Evolutionary conservation across 2,113 vertebrate genomes (phyloP).

Genomic region (Sorex araneus): DNA sequence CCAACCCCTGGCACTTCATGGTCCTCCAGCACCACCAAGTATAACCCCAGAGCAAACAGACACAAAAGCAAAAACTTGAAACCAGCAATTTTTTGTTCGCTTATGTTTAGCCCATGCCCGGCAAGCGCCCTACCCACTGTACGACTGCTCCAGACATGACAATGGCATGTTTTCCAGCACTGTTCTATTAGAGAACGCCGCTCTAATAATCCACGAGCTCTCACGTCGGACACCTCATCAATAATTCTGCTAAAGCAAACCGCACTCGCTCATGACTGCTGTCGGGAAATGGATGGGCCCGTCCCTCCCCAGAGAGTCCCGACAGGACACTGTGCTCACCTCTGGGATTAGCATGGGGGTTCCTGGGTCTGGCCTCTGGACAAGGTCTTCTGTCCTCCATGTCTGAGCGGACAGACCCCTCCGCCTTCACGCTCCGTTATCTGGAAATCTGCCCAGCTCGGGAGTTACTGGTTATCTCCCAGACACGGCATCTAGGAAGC

Average conservation of each 20-base stretch:
- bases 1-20: too few species aligned
- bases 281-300: background rate
- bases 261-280: background rate
- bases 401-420: conserved; percentile 53
- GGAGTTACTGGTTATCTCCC: conserved; percentile 34
- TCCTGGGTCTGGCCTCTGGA: conserved; percentile 53
- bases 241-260: conserved; percentile 22
- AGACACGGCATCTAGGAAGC: conserved; percentile 26
- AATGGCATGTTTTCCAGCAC: background rate
- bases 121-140: too few species aligned
- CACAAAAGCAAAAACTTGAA: too few species aligned
- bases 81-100: too few species aligned
- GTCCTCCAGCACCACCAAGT: too few species aligned
- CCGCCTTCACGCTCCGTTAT: background rate
- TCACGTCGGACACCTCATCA: background rate
- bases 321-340: conserved; percentile 69
- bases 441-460: conserved; percentile 28
- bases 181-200: too few species aligned
- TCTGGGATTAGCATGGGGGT: conserved; percentile 69
- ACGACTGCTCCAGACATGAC: background rate
- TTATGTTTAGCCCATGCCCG: too few species aligned
- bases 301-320: background rate
- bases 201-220: background rate
- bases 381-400: conserved; percentile 81
- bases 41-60: too few species aligned